These are phyloP conservation scores for Halocynthia aurantium DNA, from an alignment of 23 tunicate species.

Conservation along the genomic window DNA sequence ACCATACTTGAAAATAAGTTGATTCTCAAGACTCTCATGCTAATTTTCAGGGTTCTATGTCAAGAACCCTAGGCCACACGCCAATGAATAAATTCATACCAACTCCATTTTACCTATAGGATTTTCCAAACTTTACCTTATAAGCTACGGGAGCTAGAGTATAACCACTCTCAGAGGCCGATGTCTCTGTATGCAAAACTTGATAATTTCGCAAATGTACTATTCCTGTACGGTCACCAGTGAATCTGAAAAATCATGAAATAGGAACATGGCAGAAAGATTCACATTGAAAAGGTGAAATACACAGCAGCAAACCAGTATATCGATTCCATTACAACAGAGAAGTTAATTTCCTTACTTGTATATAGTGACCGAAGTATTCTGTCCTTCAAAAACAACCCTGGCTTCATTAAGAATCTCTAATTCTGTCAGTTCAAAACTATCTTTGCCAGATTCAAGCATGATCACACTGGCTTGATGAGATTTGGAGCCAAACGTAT, in stretches of 20 bases:
- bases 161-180: conserved; percentile 6
- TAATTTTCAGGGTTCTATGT: no score
- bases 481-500: conserved; percentile 4
- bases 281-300: no score
- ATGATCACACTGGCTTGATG: conserved; percentile 11
- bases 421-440: conserved; percentile 6
- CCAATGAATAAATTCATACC: no score
- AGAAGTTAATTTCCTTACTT: neutral
- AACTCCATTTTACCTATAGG: no score
- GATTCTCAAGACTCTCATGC: no score
- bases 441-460: neutral
- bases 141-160: conserved; percentile 28
- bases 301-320: no score
- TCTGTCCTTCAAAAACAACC: conserved; percentile 13
- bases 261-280: neutral
- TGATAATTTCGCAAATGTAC: conserved; percentile 20
- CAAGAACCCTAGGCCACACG: no score
- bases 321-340: no score
- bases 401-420: conserved; percentile 19
- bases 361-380: conserved; percentile 14
- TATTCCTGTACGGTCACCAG: conserved; percentile 23
- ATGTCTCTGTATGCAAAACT: neutral
- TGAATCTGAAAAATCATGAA: neutral
- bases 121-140: neutral
- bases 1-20: no score